A percentile compares a stretch with the other conserved stretches of the same genome.
phyloP scores from a whole-genome alignment of 2,797 vertebrate genomes.

The Etheostoma nigrum region DNA sequence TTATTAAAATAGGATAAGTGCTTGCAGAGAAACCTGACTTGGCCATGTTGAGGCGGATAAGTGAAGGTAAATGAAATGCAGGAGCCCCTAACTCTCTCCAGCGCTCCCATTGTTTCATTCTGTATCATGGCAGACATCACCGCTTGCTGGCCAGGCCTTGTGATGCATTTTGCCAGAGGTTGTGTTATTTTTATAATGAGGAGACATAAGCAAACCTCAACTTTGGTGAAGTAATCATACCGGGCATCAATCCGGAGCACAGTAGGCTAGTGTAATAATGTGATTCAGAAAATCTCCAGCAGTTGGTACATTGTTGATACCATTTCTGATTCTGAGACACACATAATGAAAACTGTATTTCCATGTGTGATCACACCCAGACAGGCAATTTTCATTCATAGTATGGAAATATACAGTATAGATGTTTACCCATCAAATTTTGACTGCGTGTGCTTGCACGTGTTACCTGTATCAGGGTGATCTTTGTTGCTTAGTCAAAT shows the following conservation, averaged over 20 bases:
- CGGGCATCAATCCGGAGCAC: conserved; percentile 33
- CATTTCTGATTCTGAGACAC: background rate
- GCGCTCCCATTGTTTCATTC: conserved; percentile 54
- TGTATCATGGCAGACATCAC: conserved; percentile 27
- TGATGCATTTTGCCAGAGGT: conserved; percentile 50
- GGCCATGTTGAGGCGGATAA: conserved; percentile 9
- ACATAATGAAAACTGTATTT: conserved; percentile 1
- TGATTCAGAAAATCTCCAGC: conserved; percentile 13
- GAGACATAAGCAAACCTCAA: conserved; percentile 50
- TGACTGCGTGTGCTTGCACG: background rate
- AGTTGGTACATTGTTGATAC: background rate
- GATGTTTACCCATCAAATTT: background rate
- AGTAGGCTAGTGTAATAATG: conserved; percentile 12
- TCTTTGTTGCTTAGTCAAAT: no score
- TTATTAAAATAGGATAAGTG: conserved; percentile 47
- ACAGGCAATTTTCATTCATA: background rate
- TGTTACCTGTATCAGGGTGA: no score
- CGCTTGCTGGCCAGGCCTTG: conserved; percentile 23
- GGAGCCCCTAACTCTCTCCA: conserved; percentile 34
- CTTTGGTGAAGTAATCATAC: conserved; percentile 52
- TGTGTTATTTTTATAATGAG: conserved; percentile 64
- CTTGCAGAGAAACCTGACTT: conserved; percentile 39
- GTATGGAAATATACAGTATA: background rate
- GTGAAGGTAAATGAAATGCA: conserved; percentile 37
- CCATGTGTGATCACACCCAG: conserved; percentile 7